Evolutionary conservation across 2,888 invertebrate genomes (phyloP).

Genomic region (Rhodophaea formosa): DNA sequence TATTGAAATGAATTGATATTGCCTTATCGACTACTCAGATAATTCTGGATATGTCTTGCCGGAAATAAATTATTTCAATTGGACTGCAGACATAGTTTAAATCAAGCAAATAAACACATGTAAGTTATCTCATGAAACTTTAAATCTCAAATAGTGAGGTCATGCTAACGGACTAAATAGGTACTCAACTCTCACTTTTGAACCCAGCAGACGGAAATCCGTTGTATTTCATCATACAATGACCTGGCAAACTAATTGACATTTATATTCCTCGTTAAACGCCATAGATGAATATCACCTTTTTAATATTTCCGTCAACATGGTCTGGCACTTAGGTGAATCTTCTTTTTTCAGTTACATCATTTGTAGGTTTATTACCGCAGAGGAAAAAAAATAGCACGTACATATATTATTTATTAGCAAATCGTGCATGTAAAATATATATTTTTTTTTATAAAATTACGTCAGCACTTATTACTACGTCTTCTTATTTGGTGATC

Average conservation of each 20-base stretch:
- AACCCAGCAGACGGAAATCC: constrained; percentile 12
- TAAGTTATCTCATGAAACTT: not conserved
- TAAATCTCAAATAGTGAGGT: not conserved
- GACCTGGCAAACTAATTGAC: constrained; percentile 12
- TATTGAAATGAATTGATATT: no score
- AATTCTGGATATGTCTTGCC: no score
- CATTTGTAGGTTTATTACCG: no score
- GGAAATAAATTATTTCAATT: no score
- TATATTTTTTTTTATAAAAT: no score
- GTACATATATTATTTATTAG: no score
- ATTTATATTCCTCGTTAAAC: constrained; percentile 8
- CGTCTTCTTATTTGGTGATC: no score
- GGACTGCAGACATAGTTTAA: no score
- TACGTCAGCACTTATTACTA: no score
- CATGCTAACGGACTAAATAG: constrained; percentile 4
- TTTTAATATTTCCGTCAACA: constrained; percentile 13
- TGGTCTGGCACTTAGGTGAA: not conserved
- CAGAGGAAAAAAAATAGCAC: no score
- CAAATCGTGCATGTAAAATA: no score
- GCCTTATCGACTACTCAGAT: no score
- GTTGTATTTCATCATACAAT: constrained; percentile 14
- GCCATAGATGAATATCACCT: constrained; percentile 4
- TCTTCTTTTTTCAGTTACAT: not conserved
- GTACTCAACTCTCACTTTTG: constrained; percentile 15
- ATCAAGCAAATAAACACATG: not conserved